Evolutionary conservation across 2,888 invertebrate genomes (phyloP).

Genomic region (Andrena praecox): DNA sequence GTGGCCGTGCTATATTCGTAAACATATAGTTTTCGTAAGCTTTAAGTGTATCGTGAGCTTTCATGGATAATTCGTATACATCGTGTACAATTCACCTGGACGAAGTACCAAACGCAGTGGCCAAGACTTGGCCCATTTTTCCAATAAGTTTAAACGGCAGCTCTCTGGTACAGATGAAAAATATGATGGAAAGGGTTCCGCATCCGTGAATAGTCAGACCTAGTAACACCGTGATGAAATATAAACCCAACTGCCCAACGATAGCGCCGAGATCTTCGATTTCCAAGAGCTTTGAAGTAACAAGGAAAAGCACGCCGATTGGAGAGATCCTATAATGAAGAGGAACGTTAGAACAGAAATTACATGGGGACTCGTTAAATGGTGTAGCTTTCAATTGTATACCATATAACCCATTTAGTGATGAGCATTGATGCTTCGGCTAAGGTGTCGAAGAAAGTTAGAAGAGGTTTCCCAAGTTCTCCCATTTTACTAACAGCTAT

Average conservation of each 20-base stretch:
- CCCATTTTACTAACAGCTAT: conserved; percentile 96
- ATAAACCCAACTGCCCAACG: conserved; percentile 95
- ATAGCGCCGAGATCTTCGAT: conserved; percentile 94
- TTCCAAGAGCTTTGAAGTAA: conserved; percentile 96
- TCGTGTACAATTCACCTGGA: conserved; percentile 85
- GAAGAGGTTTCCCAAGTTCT: conserved; percentile 92
- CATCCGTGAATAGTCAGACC: conserved; percentile 97
- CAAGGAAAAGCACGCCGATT: conserved; percentile 94
- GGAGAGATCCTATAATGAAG: conserved; percentile 91
- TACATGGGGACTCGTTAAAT: not conserved
- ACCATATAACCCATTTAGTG: conserved; percentile 98
- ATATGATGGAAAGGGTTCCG: conserved; percentile 94
- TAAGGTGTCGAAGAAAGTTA: conserved; percentile 93
- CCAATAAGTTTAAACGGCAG: conserved; percentile 93
- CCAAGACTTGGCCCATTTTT: conserved; percentile 95
- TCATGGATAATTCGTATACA: no score
- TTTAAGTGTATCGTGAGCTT: no score
- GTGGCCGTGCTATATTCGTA: conserved; percentile 87
- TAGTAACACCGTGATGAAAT: conserved; percentile 95
- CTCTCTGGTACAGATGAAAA: conserved; percentile 92
- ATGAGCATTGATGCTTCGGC: conserved; percentile 98
- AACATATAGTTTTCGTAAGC: no score
- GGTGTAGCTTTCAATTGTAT: conserved; percentile 69
- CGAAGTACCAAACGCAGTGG: conserved; percentile 98
- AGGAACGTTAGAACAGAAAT: no score